A percentile compares a stretch with the other conserved stretches of the same genome.
Evolutionary conservation across 2,888 invertebrate species (phyloP).

Genomic region (Dimorphilus gyrociliatus): DNA sequence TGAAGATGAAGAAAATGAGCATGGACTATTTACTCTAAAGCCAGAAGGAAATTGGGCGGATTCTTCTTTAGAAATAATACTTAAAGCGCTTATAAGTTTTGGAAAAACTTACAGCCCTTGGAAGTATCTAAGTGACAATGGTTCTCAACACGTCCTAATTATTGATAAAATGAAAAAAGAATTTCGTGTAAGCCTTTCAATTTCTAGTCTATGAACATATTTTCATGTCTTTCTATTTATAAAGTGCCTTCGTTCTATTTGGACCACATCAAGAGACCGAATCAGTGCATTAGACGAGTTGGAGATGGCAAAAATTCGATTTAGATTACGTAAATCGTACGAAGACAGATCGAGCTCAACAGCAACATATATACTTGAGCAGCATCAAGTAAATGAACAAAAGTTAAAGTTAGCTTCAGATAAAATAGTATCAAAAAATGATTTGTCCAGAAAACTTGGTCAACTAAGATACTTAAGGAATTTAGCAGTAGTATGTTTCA

Average conservation of each 20-base stretch:
- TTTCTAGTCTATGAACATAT: no score
- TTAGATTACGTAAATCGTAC: slow-evolving; percentile 40
- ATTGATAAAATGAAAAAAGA: no score
- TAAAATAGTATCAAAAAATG: slow-evolving; percentile 19
- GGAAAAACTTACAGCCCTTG: slow-evolving; percentile 4
- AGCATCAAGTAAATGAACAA: slow-evolving; percentile 11
- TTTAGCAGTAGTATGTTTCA: slow-evolving; percentile 39
- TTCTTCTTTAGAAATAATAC: slow-evolving; percentile 44
- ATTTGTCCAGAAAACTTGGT: slow-evolving; percentile 45
- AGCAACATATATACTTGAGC: slow-evolving; percentile 15
- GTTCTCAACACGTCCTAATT: not conserved
- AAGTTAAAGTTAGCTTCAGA: slow-evolving; percentile 24
- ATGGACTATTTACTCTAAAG: slow-evolving; percentile 16
- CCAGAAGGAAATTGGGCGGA: slow-evolving; percentile 50
- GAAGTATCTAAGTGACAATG: slow-evolving; percentile 1
- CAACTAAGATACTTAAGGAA: slow-evolving; percentile 51
- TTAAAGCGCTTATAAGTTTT: slow-evolving; percentile 42
- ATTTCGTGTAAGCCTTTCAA: no score
- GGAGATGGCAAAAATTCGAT: slow-evolving; percentile 51
- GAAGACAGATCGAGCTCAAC: slow-evolving; percentile 30
- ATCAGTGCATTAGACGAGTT: slow-evolving; percentile 53
- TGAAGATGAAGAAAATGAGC: slow-evolving; percentile 4
- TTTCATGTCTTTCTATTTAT: no score
- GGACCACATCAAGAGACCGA: slow-evolving; percentile 35
- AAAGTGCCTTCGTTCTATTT: slow-evolving; percentile 28